Base-by-base conservation (phyloP, 2,797 vertebrate genomes). In the Gymnothorax reevesii region DNA sequence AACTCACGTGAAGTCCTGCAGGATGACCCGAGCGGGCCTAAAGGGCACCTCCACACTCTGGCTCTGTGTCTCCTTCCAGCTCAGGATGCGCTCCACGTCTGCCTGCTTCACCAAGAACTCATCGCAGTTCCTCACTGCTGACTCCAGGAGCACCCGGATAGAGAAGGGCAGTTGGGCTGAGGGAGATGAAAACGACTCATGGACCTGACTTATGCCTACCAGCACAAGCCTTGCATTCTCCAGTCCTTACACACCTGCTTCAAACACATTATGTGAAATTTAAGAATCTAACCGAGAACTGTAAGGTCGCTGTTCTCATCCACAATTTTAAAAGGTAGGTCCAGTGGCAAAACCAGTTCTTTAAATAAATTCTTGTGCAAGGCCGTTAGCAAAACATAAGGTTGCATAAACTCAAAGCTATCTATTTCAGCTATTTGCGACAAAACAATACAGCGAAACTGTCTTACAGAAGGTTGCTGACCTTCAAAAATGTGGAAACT, bases 1-100 rank as follows among this genome's bases (percentile, higher is more conserved):
- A 85, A 92, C 96, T 95, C 95, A 99, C 98, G 99, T 99, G 89
- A 99, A 98, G 92, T 99, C 99, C 91, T 99, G 98, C 25, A 99
- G 95, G 92, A 99, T 99, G 91, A 99, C 98, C 0, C 98, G 97
- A 0, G 99, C 97, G 1, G 99, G 98, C 85, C 95, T 97, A 94
- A 99, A 99, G 0, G 98, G 98, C 5, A 99, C 98, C 95, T 99
- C 99, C 87, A 99, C 97, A 9, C 94, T 96, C 84, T 97, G 92
- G 80, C 94, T 94, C 92, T 99, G 98, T 55, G 95, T 95, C 86
- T 95, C 88, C 86, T 96, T 97, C 99, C 98, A 99, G 93, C 97
- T 95, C 7, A 99, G 95, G 92, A 99, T 99, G 89, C 96, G 97
- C 91, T 99, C 98, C 91, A 99, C 95, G 77, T 99, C 98, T 0